Evolutionary conservation across 2,888 invertebrate species (phyloP), one percentile per base, ranked within the genome.

Genomic region (Ichneumoninae sp.): DNA sequence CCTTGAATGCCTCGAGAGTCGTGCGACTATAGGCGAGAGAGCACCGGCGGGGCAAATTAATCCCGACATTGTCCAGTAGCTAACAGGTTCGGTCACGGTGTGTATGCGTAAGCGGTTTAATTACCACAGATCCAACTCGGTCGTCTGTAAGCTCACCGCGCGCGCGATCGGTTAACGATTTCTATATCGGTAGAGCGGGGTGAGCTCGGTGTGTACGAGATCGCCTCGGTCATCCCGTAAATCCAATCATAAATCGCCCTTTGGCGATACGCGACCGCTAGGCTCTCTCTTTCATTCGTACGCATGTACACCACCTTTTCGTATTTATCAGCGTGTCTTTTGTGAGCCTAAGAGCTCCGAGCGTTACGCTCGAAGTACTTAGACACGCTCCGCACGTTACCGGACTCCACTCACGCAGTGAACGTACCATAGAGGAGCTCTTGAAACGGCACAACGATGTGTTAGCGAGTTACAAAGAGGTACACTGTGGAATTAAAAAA

Each of bases 61-160:
- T 81, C 80, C 80, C 74, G 77, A 84, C 84, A 84, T 84, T 84
- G 84, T 84, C 77, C 88, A 65, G 88, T 88, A 88, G 88, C 88
- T 70, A 88, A 86, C 87, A 87, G 86, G 88, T 88, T 87, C 86
- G 83, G 82, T 86, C 77, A 81, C 84, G 83, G 76, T 54, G 52
- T 83, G 83, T 83, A 72, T 83, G 80, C 82, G 84, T 74, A 83
- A 84, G 84, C 84, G 84, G 81, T 86, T 87, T 86, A 87, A 87
- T 86, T 83, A 87, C 84, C 83, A 50, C n/a, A 30, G 62, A 62
- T 33, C 57, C 65, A 76, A 68, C 54, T 60, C 30, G 33, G 33
- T 40, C 26, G 54, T 26, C 30, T 69, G 26, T 47, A 40, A n/a
- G 19, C 68, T 40, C 54, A 22, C 13, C 40, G 36, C 69, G 10